Base-by-base conservation (phyloP, 92 coral and sea anemone species). In the Blastomussa wellsi region DNA sequence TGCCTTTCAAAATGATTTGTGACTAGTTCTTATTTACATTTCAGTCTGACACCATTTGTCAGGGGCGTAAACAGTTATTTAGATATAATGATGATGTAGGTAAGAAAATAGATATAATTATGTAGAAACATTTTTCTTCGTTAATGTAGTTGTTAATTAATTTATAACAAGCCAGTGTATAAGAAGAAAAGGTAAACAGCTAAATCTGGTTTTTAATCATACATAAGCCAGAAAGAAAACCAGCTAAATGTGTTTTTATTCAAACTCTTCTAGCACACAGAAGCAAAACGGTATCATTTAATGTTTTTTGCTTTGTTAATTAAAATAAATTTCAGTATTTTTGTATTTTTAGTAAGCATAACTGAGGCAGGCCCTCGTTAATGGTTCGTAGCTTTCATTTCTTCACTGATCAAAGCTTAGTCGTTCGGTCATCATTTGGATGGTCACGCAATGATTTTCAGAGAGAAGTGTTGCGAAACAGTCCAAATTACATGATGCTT, bases 321-420 rank as follows among this genome's bases (percentile, higher is more conserved):
- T 49, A 71, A 70, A 51, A 82, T 49, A 71, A 70, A 72, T 70
- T 72, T 83, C 72, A 28, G 47, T 83, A 83, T 83, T 83, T 83
- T 83, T 74, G 87, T 83, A 83, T 83, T 83, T 83, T 83, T 24
- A 82, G 66, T 53, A 71, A 44, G 22, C 47, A 33, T 12, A 8
- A 74, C 17, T 15, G 87, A 53, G 87, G 87, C 87, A 24, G 87
- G 87, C 80, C 86, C 87, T 83, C 16, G 60, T 37, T 33, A 82
- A 64, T 74, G 60, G 78, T 72, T 81, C 36, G n/a, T 31, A 78
- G 71, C 82, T 78, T 36, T 44, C 28, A 32, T 80, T 28, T 59
- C 35, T 64, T 55, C 70, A 0, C 41, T 38, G 29, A 35, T 59
- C 28, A 26, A 33, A 33, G n/a, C n/a, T 59, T 20, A 11, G 28